phyloP scores from a whole-genome alignment of 2,113 vertebrate genomes.

The Parus major region DNA sequence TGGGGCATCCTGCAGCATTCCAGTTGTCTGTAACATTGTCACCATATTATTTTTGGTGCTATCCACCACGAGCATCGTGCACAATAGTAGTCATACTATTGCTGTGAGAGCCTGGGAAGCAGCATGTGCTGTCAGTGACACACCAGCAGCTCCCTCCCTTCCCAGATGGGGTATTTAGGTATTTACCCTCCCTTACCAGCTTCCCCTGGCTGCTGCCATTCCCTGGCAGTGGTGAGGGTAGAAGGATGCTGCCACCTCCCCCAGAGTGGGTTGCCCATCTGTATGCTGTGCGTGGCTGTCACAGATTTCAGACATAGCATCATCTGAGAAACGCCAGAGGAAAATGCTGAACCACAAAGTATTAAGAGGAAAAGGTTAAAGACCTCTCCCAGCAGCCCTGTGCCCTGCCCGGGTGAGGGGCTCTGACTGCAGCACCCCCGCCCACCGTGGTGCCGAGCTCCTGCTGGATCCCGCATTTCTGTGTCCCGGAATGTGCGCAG shows the following conservation, averaged over 20 bases:
- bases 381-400: not conserved
- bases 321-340: not conserved
- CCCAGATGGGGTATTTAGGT: not conserved
- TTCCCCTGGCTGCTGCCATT: not conserved
- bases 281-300: not conserved
- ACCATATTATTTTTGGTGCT: not conserved
- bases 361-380: not conserved
- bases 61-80: not conserved
- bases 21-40: not conserved
- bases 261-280: not conserved
- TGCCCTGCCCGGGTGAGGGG: rapidly evolving
- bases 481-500: not conserved
- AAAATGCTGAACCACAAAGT: not conserved
- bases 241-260: not conserved
- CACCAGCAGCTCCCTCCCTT: not conserved
- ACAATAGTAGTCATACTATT: not conserved
- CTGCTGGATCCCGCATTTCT: not conserved
- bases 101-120: not conserved
- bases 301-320: not conserved
- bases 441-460: rapidly evolving
- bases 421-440: not conserved
- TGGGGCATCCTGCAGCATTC: not conserved
- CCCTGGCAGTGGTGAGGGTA: not conserved
- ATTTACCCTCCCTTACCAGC: not conserved
- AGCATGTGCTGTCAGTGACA: not conserved